Evolutionary conservation across 2,113 vertebrate genomes (phyloP), one percentile per base, ranked within the genome.

Genomic region (Barbus barbus): DNA sequence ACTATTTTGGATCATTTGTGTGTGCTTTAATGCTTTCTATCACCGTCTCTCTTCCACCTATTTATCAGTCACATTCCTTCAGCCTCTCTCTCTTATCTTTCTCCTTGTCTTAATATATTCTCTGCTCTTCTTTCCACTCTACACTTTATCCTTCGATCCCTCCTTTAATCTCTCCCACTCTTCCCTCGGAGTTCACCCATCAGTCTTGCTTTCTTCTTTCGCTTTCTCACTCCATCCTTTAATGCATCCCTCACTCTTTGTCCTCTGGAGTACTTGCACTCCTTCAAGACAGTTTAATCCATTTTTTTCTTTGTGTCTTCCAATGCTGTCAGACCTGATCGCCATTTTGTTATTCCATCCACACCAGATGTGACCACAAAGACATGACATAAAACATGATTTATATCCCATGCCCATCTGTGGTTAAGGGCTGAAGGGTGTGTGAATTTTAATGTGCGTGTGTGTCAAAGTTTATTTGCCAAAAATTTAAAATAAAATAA

Each of bases 1-100:
- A 26, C 9, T 26, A 24, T 12, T 60, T 60, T 13, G 20, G 7
- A 22, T 22, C 1, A 60, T 36, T 20, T 36, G 36, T 71, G 20
- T 11, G 33, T 20, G 9, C 53, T 58, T 58, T 24, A 44, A 87
- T 89, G 89, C 91, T 78, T 84, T 89, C 91, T n/a, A 11, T 58
- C 3, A 44, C 12, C 48, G n/a, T 61, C 22, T 46, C 28, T 36
- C 48, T 72, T 76, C 63, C 74, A 58, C 31, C 51, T 46, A n/a
- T n/a, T 56, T 71, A 46, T 60, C 76, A 56, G 46, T 44, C 74
- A 67, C 48, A n/a, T 75, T 78, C 48, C 48, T 7, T 78, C 73
- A 31, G 46, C 31, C 65, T 69, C 20, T 71, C 44, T 46, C 18
- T 79, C 24, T 81, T 41, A 56, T 77, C 75, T 73, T 73, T 24